Percentiles rank a stretch among this genome's conserved stretches.
phyloP scores from a whole-genome alignment of 2,113 vertebrate genomes.

The Onychorhynchus coronatus region DNA sequence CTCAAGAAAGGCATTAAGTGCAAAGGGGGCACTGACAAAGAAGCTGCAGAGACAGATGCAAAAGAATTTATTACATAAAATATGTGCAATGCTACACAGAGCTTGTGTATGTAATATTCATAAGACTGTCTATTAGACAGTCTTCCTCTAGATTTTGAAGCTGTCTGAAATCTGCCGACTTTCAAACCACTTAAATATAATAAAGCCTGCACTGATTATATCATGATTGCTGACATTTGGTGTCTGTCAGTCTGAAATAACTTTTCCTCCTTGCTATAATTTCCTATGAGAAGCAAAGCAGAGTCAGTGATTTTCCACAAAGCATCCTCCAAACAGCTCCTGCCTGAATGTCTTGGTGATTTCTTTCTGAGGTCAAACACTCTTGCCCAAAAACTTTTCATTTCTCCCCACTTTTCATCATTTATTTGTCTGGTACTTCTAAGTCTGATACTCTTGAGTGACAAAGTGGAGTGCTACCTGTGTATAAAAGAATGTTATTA shows the following conservation, averaged over 20 bases:
- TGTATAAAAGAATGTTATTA: conserved; percentile 82
- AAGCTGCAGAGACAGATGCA: neutral
- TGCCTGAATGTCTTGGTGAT: neutral
- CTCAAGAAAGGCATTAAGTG: neutral
- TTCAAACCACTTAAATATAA: conserved; percentile 63
- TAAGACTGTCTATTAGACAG: conserved; percentile 26
- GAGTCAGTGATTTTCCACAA: neutral
- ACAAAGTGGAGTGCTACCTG: conserved; percentile 59
- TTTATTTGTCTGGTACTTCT: conserved; percentile 18
- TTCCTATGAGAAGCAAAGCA: conserved; percentile 19
- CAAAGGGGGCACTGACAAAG: neutral
- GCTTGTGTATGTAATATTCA: conserved; percentile 13
- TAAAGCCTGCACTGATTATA: conserved; percentile 58
- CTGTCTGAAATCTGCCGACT: conserved; percentile 57
- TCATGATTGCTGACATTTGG: conserved; percentile 64
- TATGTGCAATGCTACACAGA: neutral
- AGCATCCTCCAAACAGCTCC: neutral
- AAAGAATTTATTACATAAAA: conserved; percentile 26
- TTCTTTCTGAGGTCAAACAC: conserved; percentile 7
- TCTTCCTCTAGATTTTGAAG: conserved; percentile 50
- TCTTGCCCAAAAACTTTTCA: neutral
- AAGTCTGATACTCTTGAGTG: conserved; percentile 62
- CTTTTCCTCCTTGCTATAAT: conserved; percentile 10
- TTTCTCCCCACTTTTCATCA: neutral
- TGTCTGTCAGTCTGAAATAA: conserved; percentile 56